A percentile compares a stretch with the other conserved stretches of the same genome.
Evolutionary conservation across 2,888 invertebrate species (phyloP).

Genomic region (Eilema griseolum): DNA sequence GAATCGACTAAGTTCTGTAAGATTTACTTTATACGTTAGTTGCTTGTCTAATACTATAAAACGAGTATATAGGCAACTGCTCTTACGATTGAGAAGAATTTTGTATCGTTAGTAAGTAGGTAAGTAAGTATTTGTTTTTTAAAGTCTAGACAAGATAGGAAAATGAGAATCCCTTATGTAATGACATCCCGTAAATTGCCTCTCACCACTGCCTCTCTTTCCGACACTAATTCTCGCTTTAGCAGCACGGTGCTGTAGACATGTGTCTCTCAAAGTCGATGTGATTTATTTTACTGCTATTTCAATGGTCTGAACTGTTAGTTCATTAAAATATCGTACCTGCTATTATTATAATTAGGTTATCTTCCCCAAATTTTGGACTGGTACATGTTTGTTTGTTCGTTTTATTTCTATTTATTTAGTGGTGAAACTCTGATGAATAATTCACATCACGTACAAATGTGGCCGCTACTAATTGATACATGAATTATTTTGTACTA

Average conservation of each 20-base stretch:
- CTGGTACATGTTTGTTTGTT: background rate
- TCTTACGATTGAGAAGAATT: background rate
- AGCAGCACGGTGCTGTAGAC: too few relatives aligned
- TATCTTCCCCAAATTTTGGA: background rate
- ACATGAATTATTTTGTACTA: background rate
- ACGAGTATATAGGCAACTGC: background rate
- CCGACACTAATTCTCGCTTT: too few relatives aligned
- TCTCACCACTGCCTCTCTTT: too few relatives aligned
- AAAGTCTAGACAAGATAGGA: too few relatives aligned
- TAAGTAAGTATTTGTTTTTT: too few relatives aligned
- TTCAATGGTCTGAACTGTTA: background rate
- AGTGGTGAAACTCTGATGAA: conserved; percentile 3
- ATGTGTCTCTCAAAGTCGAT: too few relatives aligned
- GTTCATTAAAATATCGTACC: background rate
- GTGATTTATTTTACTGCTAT: too few relatives aligned
- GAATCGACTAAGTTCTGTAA: conserved; percentile 8
- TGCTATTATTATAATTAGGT: background rate
- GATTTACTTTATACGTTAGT: background rate
- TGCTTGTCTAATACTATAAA: background rate
- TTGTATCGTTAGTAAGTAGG: too few relatives aligned
- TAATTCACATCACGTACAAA: conserved; percentile 8
- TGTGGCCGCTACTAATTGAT: background rate
- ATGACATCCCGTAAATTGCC: too few relatives aligned
- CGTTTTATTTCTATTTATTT: background rate
- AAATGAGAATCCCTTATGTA: too few relatives aligned